These are phyloP conservation scores for Hymenochirus boettgeri DNA, from an alignment of 2,113 vertebrate species.

Conservation along the genomic window DNA sequence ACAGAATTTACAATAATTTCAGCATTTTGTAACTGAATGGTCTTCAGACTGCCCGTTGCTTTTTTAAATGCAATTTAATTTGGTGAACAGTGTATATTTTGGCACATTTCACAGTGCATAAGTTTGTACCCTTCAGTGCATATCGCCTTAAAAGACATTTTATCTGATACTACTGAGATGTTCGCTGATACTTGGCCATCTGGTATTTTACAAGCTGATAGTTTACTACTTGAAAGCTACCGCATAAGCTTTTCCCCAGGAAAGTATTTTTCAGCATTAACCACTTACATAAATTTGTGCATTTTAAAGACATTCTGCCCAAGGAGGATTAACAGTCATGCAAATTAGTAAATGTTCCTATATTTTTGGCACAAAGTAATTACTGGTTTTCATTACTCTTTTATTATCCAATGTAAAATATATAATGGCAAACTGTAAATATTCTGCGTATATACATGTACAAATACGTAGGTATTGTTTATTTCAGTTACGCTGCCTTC, in stretches of 20 bases:
- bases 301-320: conserved; percentile 23
- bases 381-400: too few species aligned
- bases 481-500: too few species aligned
- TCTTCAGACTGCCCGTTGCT: too few species aligned
- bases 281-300: conserved; percentile 16
- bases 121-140: conserved; percentile 20
- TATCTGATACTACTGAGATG: conserved; percentile 18
- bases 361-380: too few species aligned
- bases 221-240: conserved; percentile 23
- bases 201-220: conserved; percentile 31
- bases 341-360: background rate
- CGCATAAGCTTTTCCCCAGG: conserved; percentile 28
- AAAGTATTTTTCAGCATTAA: conserved; percentile 27
- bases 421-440: too few species aligned
- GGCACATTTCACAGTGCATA: conserved; percentile 7
- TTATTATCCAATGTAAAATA: too few species aligned
- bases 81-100: background rate
- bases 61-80: background rate
- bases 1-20: background rate
- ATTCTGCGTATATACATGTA: too few species aligned
- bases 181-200: conserved; percentile 18
- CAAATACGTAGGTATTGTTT: too few species aligned
- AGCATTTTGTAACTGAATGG: too few species aligned
- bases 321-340: conserved; percentile 17
- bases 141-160: conserved; percentile 24